Conservation (phyloP, 2,888 invertebrate genomes). For the Monoplex corrugatus region DNA sequence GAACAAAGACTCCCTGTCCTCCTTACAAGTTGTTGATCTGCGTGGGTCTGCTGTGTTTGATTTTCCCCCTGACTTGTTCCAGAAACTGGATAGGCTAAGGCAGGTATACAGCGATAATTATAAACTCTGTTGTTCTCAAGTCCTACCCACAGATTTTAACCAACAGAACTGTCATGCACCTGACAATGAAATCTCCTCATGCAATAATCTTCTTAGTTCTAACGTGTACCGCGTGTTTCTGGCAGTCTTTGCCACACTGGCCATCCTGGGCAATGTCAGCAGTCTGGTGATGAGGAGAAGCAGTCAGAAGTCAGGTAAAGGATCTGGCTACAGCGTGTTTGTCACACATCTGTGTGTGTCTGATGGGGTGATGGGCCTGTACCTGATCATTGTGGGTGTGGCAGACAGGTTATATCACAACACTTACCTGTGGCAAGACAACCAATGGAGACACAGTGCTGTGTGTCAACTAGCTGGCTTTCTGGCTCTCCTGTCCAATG, state of each 20-base stretch:
- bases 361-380: slow-evolving; percentile 64
- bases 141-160: neutral
- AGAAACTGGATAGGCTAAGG: neutral
- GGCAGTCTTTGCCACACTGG: slow-evolving; percentile 60
- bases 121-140: slow-evolving; percentile 29
- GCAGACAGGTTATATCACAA: slow-evolving; percentile 62
- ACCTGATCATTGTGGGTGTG: slow-evolving; percentile 61
- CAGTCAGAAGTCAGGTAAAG: slow-evolving; percentile 63
- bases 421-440: slow-evolving; percentile 63
- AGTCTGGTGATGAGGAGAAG: slow-evolving; percentile 53
- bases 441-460: slow-evolving; percentile 62
- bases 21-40: neutral
- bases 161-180: slow-evolving; percentile 2
- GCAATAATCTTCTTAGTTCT: slow-evolving; percentile 43
- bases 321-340: slow-evolving; percentile 56
- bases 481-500: slow-evolving; percentile 82
- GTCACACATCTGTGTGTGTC: slow-evolving; percentile 50
- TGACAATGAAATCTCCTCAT: neutral
- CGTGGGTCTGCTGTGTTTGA: neutral
- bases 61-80: slow-evolving; percentile 1
- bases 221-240: slow-evolving; percentile 55
- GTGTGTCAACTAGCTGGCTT: slow-evolving; percentile 64
- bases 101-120: neutral
- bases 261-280: slow-evolving; percentile 58
- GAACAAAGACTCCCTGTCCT: neutral